Conservation (phyloP, 2,888 invertebrate genomes). For the Germaria angustata region DNA sequence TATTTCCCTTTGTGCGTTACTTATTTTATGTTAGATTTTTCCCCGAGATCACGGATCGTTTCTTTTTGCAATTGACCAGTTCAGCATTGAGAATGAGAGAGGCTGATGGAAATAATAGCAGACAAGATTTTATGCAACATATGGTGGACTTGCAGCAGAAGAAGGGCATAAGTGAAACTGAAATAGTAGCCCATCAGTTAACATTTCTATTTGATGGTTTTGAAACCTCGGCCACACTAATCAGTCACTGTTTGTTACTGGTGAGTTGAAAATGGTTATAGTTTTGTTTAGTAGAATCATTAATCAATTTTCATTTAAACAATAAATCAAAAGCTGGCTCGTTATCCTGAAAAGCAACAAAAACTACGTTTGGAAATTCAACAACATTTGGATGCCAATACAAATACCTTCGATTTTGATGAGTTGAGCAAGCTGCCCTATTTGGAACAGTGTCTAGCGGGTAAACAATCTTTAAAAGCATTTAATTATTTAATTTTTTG, state of each 20-base stretch:
- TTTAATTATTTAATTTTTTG: background rate
- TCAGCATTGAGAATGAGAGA: constrained; percentile 50
- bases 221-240: constrained; percentile 71
- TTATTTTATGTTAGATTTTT: constrained; percentile 55
- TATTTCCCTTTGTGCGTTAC: constrained; percentile 66
- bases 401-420: constrained; percentile 31
- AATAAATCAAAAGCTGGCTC: constrained; percentile 68
- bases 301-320: background rate
- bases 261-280: constrained; percentile 57
- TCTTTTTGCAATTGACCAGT: constrained; percentile 37
- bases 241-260: constrained; percentile 70
- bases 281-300: background rate
- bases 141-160: constrained; percentile 67
- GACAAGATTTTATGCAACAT: constrained; percentile 71
- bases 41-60: constrained; percentile 56
- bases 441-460: constrained; percentile 72
- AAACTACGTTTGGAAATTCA: constrained; percentile 71
- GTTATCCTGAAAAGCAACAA: constrained; percentile 67
- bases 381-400: constrained; percentile 1
- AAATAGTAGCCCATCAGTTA: constrained; percentile 70
- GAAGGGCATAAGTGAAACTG: constrained; percentile 39
- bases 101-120: constrained; percentile 56
- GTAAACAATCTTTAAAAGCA: constrained; percentile 52
- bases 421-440: constrained; percentile 69
- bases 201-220: constrained; percentile 73